A percentile compares a stretch with the other conserved stretches of the same genome.
Conservation (phyloP, 1,140 invertebrate genomes). For the Cydia splendana region DNA sequence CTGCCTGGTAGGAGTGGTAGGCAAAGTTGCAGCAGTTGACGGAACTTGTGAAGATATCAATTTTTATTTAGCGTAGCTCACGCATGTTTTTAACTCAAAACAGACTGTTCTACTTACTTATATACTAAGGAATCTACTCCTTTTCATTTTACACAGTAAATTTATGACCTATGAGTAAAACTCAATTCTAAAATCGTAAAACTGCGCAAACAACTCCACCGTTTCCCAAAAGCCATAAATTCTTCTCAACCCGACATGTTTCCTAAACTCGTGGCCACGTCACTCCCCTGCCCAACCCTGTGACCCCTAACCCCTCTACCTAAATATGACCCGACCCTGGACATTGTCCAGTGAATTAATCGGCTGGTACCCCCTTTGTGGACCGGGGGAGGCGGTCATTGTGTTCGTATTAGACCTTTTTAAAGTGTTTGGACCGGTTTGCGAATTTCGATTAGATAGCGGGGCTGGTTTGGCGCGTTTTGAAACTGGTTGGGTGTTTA, state of each 20-base stretch:
- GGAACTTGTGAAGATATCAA: no score
- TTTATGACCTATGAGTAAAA: background rate
- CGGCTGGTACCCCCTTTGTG: slow-evolving; percentile 28
- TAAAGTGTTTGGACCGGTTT: slow-evolving; percentile 12
- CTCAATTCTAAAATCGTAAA: slow-evolving; percentile 3
- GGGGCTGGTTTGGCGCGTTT: slow-evolving; percentile 21
- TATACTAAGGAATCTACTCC: no score
- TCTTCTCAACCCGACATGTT: slow-evolving; percentile 22
- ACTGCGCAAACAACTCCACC: background rate
- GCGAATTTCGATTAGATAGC: slow-evolving; percentile 25
- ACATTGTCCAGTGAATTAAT: slow-evolving; percentile 32
- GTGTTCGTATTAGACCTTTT: slow-evolving; percentile 29
- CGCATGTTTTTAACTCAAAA: no score
- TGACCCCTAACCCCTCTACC: slow-evolving; percentile 25
- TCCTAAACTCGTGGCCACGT: slow-evolving; percentile 17
- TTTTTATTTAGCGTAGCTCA: no score
- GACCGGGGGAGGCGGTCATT: slow-evolving; percentile 3
- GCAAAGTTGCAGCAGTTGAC: no score
- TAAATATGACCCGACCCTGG: slow-evolving; percentile 30
- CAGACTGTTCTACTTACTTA: no score
- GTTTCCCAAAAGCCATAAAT: background rate
- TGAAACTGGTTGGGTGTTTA: slow-evolving; percentile 1
- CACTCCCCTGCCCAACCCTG: slow-evolving; percentile 2
- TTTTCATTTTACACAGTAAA: no score
- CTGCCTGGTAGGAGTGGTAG: no score